phyloP scores from a whole-genome alignment of 2,113 vertebrate genomes.

The Xyrauchen texanus region DNA sequence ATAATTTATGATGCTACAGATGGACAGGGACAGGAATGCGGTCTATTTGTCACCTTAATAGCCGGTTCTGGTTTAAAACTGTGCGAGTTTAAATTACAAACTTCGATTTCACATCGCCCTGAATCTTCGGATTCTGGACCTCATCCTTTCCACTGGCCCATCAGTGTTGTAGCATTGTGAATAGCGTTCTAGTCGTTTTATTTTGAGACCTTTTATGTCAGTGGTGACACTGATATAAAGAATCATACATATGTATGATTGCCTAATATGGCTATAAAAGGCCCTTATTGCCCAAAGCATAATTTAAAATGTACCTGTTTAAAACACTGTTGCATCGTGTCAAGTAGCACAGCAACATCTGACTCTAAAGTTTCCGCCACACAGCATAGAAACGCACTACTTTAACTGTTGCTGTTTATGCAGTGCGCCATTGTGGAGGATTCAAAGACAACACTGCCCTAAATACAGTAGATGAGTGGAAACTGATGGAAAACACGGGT shows the following conservation, averaged over 20 bases:
- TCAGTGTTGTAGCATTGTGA: constrained; percentile 56
- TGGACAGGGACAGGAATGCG: constrained; percentile 51
- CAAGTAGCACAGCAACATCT: constrained; percentile 9
- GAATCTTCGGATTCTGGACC: constrained; percentile 50
- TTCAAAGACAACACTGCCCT: constrained; percentile 31
- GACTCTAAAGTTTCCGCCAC: constrained; percentile 19
- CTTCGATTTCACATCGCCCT: constrained; percentile 49
- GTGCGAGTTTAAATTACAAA: constrained; percentile 47
- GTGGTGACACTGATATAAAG: too few relatives aligned
- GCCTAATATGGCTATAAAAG: constrained; percentile 51
- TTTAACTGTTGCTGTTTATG: constrained; percentile 18
- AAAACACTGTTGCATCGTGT: neutral
- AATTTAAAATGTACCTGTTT: constrained; percentile 16
- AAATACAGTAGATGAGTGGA: constrained; percentile 12
- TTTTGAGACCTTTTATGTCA: constrained; percentile 48
- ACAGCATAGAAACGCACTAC: constrained; percentile 15
- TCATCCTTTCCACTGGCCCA: constrained; percentile 54
- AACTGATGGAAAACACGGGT: constrained; percentile 3
- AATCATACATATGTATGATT: constrained; percentile 52
- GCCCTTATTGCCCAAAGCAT: constrained; percentile 41
- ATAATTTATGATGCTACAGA: constrained; percentile 54
- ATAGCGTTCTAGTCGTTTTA: constrained; percentile 47
- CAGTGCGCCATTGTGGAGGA: constrained; percentile 23
- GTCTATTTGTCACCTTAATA: constrained; percentile 47
- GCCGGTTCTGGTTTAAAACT: constrained; percentile 53